Base-by-base conservation (phyloP, 2,888 invertebrate genomes). In the Nebria brevicollis region DNA sequence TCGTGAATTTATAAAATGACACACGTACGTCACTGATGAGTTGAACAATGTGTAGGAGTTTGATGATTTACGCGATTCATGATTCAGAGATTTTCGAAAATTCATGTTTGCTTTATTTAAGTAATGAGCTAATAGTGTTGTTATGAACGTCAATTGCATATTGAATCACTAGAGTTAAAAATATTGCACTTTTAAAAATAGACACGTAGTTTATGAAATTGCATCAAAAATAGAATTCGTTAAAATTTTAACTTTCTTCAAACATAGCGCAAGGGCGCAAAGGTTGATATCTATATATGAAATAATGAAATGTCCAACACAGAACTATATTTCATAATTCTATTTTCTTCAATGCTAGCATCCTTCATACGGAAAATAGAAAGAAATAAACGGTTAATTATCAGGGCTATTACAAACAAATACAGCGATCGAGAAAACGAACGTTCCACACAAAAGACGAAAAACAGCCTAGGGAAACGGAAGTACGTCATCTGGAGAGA, bases 31-130 rank as follows among this genome's bases (percentile, higher is more conserved):
- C 34, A 34, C 34, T 34, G 34, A 2, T 34, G 34, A 34, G 34
- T 34, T 34, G 34, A 34, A 34, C 34, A 34, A 34, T 34, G 34
- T 34, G 34, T 34, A 34, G 34, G 34, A 34, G 34, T 34, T 34
- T 34, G 34, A 34, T 34, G 2, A 34, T 34, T 34, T 34, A 66
- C 66, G 66, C 66, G 66, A 66, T 20, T 66, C 66, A 66, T 66
- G 66, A 66, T 20, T 66, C 66, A 20, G 25, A 66, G 34, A 34
- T 34, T 34, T 34, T 34, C 4, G 34, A 34, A 34, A 34, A 34
- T 34, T 34, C 34, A 66, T 66, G 66, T 66, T 66, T 66, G 15
- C 66, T 66, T 20, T 66, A 66, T 66, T 66, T 66, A 66, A 66
- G 66, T 66, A 66, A 66, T 66, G 66, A 66, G 66, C 66, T 34